phyloP scores from a whole-genome alignment of 2,888 invertebrate genomes.

The Eilema depressum region DNA sequence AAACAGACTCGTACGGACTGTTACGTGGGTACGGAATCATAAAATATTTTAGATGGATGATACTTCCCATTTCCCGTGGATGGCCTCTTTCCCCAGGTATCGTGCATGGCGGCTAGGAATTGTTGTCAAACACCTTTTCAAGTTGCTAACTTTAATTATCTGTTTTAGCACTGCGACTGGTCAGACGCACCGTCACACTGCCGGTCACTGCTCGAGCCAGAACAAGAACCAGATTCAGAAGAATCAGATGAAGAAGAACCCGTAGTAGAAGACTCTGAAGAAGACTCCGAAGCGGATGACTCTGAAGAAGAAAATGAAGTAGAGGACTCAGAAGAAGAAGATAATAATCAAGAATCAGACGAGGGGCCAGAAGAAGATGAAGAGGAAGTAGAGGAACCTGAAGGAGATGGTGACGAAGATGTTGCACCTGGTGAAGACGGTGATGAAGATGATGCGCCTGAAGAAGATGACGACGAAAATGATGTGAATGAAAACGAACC shows the following conservation, averaged over 20 bases:
- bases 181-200: conserved; percentile 67
- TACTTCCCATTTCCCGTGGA: no score
- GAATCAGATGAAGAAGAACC: conserved; percentile 61
- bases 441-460: neutral
- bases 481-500: conserved; percentile 58
- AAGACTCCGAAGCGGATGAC: conserved; percentile 59
- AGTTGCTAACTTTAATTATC: neutral
- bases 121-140: neutral
- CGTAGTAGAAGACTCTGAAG: conserved; percentile 21
- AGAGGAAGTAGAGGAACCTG: conserved; percentile 15
- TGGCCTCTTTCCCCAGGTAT: no score
- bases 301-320: conserved; percentile 54
- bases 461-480: neutral
- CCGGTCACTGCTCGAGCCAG: conserved; percentile 54
- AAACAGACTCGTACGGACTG: no score
- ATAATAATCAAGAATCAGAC: conserved; percentile 55
- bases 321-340: conserved; percentile 33
- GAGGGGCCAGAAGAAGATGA: conserved; percentile 38
- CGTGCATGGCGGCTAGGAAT: no score
- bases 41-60: no score
- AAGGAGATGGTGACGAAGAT: conserved; percentile 53
- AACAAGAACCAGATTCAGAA: conserved; percentile 59
- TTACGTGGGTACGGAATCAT: no score
- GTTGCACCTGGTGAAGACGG: no score
- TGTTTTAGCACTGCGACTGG: conserved; percentile 74